Base-by-base conservation (phyloP, 2,797 vertebrate genomes). In the Poecile montanus region DNA sequence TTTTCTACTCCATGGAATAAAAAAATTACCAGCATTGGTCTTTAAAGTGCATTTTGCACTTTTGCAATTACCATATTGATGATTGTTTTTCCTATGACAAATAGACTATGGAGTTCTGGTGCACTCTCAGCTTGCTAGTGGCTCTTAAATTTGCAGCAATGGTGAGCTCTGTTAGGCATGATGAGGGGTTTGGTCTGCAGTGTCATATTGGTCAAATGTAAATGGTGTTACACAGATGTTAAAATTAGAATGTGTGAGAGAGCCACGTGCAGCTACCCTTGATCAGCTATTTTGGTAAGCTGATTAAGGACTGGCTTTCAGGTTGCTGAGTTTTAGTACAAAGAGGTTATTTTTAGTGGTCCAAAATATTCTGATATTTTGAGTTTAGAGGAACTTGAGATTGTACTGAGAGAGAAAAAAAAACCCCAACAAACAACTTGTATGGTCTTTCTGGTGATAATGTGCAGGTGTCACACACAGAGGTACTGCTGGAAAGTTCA, bases 21-120 rank as follows among this genome's bases (percentile, higher is more conserved):
- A 70, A 83, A 74, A 58, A 81, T 75, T 70, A 26, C 40, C 74
- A 95, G 45, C 32, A 16, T 62, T 91, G 75, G 53, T 87, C 70
- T 91, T 95, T 65, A 81, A 96, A 66, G 40, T 85, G 71, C 73
- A 51, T 75, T 97, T 86, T 36, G 67, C 42, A 86, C 56, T 96
- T 80, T 20, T 60, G 48, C 50, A 94, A 73, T 87, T 94, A 88
- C 70, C 77, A 88, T 78, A 63, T 44, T 88, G 50, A 89, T 83
- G 54, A 53, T 68, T 68, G 61, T 80, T 88, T 94, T n/a, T 79
- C 34, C 40, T 51, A 18, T 91, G 78, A 71, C 53, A 91, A 79
- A 85, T 70, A 75, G 71, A 29, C 78, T 76, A 5, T 13, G 30
- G 60, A 73, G 44, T 73, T 94, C 71, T 73, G 45, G 71, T 72